Conservation (phyloP, 2,888 invertebrate genomes). For the Halictus ligatus region DNA sequence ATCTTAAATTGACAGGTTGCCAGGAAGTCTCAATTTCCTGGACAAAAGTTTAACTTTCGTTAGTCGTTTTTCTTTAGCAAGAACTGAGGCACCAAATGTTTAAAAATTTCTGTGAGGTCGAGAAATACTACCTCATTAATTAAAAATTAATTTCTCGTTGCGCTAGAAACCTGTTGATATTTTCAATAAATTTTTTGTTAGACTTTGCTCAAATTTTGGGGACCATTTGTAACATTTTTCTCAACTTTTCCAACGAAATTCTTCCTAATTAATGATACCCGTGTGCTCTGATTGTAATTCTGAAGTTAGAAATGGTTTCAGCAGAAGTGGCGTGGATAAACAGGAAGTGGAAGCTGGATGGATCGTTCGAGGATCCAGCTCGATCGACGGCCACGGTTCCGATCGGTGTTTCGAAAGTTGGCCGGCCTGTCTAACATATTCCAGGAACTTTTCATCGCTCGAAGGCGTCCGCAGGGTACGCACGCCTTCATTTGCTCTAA, state of each 20-base stretch:
- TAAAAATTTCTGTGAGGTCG: background rate
- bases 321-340: constrained; percentile 18
- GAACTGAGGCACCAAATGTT: background rate
- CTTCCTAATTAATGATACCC: no score
- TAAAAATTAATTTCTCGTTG: no score
- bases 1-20: background rate
- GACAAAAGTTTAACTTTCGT: background rate
- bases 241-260: background rate
- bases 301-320: constrained; percentile 46
- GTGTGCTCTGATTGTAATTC: constrained; percentile 63
- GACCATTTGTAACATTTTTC: background rate
- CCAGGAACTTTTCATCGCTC: constrained; percentile 38
- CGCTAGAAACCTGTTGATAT: no score
- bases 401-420: constrained; percentile 35
- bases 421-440: constrained; percentile 23
- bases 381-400: constrained; percentile 20
- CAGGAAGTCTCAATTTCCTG: background rate
- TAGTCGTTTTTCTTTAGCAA: background rate
- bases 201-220: background rate
- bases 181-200: no score
- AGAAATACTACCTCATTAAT: no score
- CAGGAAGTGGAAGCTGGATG: constrained; percentile 54
- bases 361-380: constrained; percentile 19
- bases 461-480: constrained; percentile 38
- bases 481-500: constrained; percentile 44